These are phyloP conservation scores for Cichlasoma orientale DNA, from an alignment of 2,797 vertebrate genomes.

Conservation along the genomic window DNA sequence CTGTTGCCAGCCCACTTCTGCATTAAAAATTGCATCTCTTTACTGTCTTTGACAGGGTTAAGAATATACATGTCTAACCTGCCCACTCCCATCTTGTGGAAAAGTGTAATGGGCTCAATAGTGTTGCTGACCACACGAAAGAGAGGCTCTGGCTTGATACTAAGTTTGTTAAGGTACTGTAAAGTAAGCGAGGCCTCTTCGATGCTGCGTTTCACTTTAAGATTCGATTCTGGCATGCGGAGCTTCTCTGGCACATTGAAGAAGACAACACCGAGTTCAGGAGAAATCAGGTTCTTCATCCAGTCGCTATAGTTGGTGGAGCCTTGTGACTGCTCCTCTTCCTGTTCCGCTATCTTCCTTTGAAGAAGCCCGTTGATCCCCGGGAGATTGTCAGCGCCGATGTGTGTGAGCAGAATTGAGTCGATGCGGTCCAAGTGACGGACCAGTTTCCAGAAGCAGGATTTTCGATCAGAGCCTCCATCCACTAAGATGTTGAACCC, in stretches of 20 bases:
- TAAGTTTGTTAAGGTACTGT: constrained; percentile 91
- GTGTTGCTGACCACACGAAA: constrained; percentile 92
- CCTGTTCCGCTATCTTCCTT: constrained; percentile 95
- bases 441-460: constrained; percentile 99
- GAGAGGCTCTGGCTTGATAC: constrained; percentile 93
- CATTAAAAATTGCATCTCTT: constrained; percentile 99
- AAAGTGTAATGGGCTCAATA: constrained; percentile 94
- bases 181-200: constrained; percentile 95
- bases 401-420: constrained; percentile 95
- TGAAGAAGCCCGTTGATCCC: constrained; percentile 98
- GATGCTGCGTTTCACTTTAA: constrained; percentile 96
- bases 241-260: constrained; percentile 98
- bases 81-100: constrained; percentile 99
- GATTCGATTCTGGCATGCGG: constrained; percentile 91
- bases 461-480: constrained; percentile 94
- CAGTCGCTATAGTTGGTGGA: constrained; percentile 94
- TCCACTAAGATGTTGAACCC: constrained; percentile 98
- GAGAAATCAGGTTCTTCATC: constrained; percentile 98
- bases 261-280: constrained; percentile 96
- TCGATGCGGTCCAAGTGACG: constrained; percentile 97
- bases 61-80: constrained; percentile 96
- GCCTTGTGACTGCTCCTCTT: constrained; percentile 93
- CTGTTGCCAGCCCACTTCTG: constrained; percentile 99
- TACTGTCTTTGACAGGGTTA: constrained; percentile 97
- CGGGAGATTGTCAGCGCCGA: constrained; percentile 96